A percentile compares a stretch with the other conserved stretches of the same genome.
Evolutionary conservation across 2,797 vertebrate genomes (phyloP).

Genomic region (Megaceryle alcyon): DNA sequence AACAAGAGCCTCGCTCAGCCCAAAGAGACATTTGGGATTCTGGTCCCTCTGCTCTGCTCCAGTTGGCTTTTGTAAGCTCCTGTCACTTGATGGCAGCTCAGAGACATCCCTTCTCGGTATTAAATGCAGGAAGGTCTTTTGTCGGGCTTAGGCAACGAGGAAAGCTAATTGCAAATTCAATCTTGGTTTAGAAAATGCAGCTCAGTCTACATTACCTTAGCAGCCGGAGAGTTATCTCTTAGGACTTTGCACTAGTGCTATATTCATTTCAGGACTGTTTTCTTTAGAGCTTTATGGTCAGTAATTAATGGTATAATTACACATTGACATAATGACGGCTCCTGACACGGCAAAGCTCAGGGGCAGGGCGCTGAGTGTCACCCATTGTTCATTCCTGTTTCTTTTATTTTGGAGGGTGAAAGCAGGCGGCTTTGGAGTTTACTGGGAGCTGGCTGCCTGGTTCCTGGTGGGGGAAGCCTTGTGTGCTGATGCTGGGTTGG

Average conservation of each 20-base stretch:
- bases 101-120: constrained; percentile 48
- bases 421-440: neutral
- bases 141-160: neutral
- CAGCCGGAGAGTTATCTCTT: constrained; percentile 52
- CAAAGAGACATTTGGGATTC: constrained; percentile 61
- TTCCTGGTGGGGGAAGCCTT: neutral
- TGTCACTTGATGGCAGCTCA: constrained; percentile 15
- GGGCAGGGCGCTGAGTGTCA: constrained; percentile 26
- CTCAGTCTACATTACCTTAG: constrained; percentile 22
- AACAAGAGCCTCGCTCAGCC: constrained; percentile 60
- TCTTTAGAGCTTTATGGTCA: constrained; percentile 66
- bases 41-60: constrained; percentile 49
- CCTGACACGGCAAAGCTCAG: neutral
- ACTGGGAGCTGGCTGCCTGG: fast-evolving
- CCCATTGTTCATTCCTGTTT: neutral
- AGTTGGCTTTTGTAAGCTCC: constrained; percentile 38
- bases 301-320: constrained; percentile 67
- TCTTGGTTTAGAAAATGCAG: constrained; percentile 26
- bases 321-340: neutral
- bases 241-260: neutral
- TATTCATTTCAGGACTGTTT: constrained; percentile 60
- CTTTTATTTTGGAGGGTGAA: constrained; percentile 37
- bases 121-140: constrained; percentile 55
- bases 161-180: constrained; percentile 48
- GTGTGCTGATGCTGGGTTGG: neutral